phyloP scores from a whole-genome alignment of 2,888 invertebrate species.

The Palloptera scutellata region DNA sequence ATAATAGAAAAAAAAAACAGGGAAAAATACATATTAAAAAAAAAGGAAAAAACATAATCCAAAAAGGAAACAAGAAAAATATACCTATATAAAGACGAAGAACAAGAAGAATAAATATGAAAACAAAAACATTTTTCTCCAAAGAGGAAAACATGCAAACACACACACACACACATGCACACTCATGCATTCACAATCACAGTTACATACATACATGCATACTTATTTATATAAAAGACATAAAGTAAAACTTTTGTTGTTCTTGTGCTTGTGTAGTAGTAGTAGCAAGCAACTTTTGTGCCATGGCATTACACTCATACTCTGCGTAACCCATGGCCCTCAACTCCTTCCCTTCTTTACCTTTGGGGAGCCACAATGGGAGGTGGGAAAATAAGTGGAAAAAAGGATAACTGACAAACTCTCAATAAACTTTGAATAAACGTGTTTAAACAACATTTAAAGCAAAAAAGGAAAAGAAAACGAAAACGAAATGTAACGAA shows the following conservation, averaged over 20 bases:
- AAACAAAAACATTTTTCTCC: conserved; percentile 14
- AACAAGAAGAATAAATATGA: conserved; percentile 15
- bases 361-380: not conserved
- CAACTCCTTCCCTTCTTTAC: not conserved
- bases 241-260: conserved; percentile 1
- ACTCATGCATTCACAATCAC: not conserved
- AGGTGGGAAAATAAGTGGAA: not conserved
- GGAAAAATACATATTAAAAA: conserved; percentile 4
- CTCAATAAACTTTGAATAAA: conserved; percentile 38
- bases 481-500: conserved; percentile 2
- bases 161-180: conserved; percentile 4
- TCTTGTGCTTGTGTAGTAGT: too few species aligned
- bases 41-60: conserved; percentile 9
- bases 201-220: not conserved
- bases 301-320: not conserved
- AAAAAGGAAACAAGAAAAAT: conserved; percentile 17
- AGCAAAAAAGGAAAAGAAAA: not conserved
- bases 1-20: conserved; percentile 11
- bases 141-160: conserved; percentile 7
- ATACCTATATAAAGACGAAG: too few species aligned
- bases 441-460: conserved; percentile 33
- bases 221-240: not conserved
- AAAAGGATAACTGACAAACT: conserved; percentile 29
- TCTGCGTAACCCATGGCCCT: not conserved
- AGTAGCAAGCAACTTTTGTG: too few species aligned